Evolutionary conservation across 2,888 invertebrate genomes (phyloP).

Genomic region (Pseudococcus longispinus): DNA sequence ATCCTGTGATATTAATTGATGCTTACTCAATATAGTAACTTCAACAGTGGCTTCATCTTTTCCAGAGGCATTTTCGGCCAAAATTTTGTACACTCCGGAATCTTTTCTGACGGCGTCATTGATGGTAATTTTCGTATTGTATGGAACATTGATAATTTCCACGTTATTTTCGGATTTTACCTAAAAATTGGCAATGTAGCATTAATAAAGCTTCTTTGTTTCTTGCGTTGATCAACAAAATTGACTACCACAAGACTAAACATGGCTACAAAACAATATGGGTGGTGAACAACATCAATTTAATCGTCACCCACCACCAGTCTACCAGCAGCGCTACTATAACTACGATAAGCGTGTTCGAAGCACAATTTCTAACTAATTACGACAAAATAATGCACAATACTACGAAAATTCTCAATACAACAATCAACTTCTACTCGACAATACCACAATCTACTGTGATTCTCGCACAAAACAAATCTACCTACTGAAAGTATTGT

Average conservation of each 20-base stretch:
- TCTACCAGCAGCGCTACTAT: slow-evolving; percentile 17
- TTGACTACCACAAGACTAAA: neutral
- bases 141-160: slow-evolving; percentile 84
- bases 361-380: neutral
- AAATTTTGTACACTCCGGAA: slow-evolving; percentile 88
- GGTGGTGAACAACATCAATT: neutral
- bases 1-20: slow-evolving; percentile 15
- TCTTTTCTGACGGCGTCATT: slow-evolving; percentile 81
- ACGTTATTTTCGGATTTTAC: slow-evolving; percentile 74
- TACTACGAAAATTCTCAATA: neutral
- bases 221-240: neutral
- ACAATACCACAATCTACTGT: slow-evolving; percentile 23
- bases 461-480: neutral
- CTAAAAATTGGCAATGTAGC: slow-evolving; percentile 58
- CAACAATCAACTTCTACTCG: neutral
- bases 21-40: slow-evolving; percentile 80
- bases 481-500: neutral
- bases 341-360: slow-evolving; percentile 4
- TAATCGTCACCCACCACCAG: neutral
- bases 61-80: slow-evolving; percentile 90
- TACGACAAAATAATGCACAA: neutral
- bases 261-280: neutral
- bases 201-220: neutral
- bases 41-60: slow-evolving; percentile 93
- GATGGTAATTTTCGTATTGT: slow-evolving; percentile 86